Evolutionary conservation across 2,888 invertebrate species (phyloP).

Genomic region (Pheosia tremula): DNA sequence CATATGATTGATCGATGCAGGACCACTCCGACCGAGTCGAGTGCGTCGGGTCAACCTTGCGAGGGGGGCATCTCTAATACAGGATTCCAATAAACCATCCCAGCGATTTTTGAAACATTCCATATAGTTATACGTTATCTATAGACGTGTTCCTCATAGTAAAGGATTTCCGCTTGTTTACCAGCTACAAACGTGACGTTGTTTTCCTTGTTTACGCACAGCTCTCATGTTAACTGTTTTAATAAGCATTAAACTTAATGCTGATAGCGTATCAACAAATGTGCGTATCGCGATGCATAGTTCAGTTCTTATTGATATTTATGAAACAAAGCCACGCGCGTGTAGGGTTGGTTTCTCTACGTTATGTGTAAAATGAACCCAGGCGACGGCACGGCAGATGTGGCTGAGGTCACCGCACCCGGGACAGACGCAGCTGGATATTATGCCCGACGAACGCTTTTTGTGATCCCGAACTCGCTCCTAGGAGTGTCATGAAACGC

Average conservation of each 20-base stretch:
- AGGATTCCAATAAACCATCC: conserved; percentile 5
- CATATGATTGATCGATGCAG: conserved; percentile 52
- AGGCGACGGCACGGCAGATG: conserved; percentile 64
- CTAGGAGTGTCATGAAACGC: conserved; percentile 46
- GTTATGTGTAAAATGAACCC: conserved; percentile 63
- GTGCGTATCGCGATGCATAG: not conserved
- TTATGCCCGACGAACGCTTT: conserved; percentile 61
- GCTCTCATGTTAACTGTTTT: not conserved
- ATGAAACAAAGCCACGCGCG: conserved; percentile 34
- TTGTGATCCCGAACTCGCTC: conserved; percentile 51
- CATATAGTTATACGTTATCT: not conserved
- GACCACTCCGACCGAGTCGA: conserved; percentile 20
- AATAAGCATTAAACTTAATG: not conserved
- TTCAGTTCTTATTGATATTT: conserved; percentile 5
- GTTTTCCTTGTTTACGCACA: conserved; percentile 34
- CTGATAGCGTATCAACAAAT: not conserved
- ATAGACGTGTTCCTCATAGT: conserved; percentile 16
- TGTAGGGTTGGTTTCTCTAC: conserved; percentile 54
- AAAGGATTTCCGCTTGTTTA: conserved; percentile 28
- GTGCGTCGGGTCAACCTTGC: conserved; percentile 9
- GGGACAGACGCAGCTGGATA: conserved; percentile 67
- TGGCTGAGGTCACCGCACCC: conserved; percentile 73
- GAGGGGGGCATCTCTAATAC: conserved; percentile 16
- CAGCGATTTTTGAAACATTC: not conserved
- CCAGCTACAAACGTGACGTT: conserved; percentile 35